Evolutionary conservation across 2,888 invertebrate genomes (phyloP), one percentile per base, ranked within the genome.

Genomic region (Synergus umbraculus): DNA sequence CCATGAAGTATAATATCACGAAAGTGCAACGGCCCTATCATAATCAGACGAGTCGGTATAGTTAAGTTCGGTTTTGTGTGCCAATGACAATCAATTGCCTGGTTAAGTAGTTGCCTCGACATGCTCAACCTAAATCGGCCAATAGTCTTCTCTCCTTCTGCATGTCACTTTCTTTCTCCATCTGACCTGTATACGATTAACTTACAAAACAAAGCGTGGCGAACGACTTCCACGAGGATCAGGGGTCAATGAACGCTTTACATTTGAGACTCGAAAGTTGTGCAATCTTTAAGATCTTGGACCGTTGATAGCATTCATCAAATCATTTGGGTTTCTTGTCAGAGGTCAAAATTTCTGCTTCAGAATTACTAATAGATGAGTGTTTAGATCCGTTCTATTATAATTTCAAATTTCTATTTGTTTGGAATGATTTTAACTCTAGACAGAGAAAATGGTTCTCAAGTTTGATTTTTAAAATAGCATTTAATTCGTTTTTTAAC

Each of bases 31-130:
- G 79, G 69, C 79, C 79, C 69, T 58, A 77, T 79, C 76, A 84
- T 86, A 80, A 81, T 83, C 82, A 65, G 79, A 81, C 83, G 83
- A 80, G 82, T 85, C 85, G 83, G 79, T 73, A 84, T 83, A 54
- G 49, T 69, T 54, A 54, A 15, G 73, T 79, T 84, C 4, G 73
- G 85, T 89, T 89, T 88, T 89, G 85, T 87, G 84, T 87, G 86
- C 86, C 88, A 87, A 86, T 87, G 88, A 89, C 86, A 85, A 87
- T 83, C 89, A 90, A 90, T 89, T 90, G 88, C 81, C 82, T 82
- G 85, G 66, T 88, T 87, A 88, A 90, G 87, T 87, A 87, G 84
- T 83, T 81, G 84, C 82, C 83, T 81, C 82, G 80, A 81, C 81
- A 84, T 84, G 83, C 85, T 82, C 84, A 86, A 83, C 86, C 87